Base-by-base conservation (phyloP, 2,113 vertebrate species). In the Sinocyclocheilus maitianheensis region DNA sequence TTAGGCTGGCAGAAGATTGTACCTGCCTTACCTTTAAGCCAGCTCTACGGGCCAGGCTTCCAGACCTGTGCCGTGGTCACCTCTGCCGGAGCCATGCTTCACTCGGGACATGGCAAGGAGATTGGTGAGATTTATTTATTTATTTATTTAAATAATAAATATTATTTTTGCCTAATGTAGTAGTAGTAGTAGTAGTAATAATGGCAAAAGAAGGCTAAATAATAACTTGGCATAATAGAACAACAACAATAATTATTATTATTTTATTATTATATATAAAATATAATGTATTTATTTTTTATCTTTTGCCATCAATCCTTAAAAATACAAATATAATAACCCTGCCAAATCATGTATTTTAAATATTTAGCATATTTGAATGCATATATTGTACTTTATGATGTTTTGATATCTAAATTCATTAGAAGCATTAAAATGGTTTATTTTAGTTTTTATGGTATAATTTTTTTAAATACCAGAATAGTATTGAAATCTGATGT, bases 71-170 rank as follows among this genome's bases (percentile, higher is more conserved):
- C 98, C 0, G 98, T 99, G 20, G 98, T 99, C 91, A 97, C 97
- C 83, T 99, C 98, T 11, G 97, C 98, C 0, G 98, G 98, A 8
- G 96, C 98, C 88, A 99, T 99, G 92, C 93, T 99, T 84, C 97
- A 96, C 90, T 99, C 98, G 3, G 96, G 96, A 11, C 92, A 99
- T 85, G 98, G 98, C 8, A 93, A 95, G 12, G 98, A 99, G 94
- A 99, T 99, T 81, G 98, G 94, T 95, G 87, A 95, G 95, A 46
- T 10, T 46, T 46, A 10, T 46, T 46, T 48, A 48, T 46, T 46
- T 48, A 48, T 11, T 48, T 48, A 9, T 12, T 3, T 0, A 1
- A 46, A 46, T 46, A 46, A 10, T 46, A 46, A 43, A 43, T 43
- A 8, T 43, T 8, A 43, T 46, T 46, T 46, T 46, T 46, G 43